phyloP scores from a whole-genome alignment of 2,113 vertebrate genomes.

The Thamnaconus septentrionalis region DNA sequence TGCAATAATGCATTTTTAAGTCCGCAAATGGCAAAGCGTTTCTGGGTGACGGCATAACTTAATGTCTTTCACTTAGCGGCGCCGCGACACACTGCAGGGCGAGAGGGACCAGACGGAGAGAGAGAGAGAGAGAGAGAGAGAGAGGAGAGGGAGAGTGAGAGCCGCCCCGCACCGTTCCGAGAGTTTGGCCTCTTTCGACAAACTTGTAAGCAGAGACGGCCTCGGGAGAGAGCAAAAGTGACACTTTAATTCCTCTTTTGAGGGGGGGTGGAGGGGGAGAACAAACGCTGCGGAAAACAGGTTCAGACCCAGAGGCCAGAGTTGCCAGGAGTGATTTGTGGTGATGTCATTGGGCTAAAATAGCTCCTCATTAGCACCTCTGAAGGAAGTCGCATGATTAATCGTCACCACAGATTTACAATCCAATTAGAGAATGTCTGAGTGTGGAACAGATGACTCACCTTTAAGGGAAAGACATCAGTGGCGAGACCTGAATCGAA shows the following conservation, averaged over 20 bases:
- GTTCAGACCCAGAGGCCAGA: slow-evolving; percentile 22
- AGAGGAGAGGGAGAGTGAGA: neutral
- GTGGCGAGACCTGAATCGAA: slow-evolving; percentile 40
- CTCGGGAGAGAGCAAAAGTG: slow-evolving; percentile 2
- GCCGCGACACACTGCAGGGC: slow-evolving; percentile 8
- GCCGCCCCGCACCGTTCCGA: neutral
- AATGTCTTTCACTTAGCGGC: slow-evolving; percentile 26
- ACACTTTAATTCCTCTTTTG: slow-evolving; percentile 28
- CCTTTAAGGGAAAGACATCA: slow-evolving; percentile 67
- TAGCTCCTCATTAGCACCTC: slow-evolving; percentile 74
- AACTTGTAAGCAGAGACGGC: slow-evolving; percentile 22
- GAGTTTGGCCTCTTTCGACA: slow-evolving; percentile 17
- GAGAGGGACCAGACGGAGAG: neutral
- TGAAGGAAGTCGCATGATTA: slow-evolving; percentile 65
- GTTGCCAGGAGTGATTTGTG: slow-evolving; percentile 60
- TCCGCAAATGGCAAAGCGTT: slow-evolving; percentile 38
- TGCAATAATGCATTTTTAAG: slow-evolving; percentile 23
- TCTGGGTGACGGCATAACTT: slow-evolving; percentile 30
- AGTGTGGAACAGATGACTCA: slow-evolving; percentile 64
- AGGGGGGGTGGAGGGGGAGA: slow-evolving; percentile 15
- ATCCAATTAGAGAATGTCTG: slow-evolving; percentile 72
- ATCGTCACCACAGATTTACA: slow-evolving; percentile 69
- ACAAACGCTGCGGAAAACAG: slow-evolving; percentile 23
- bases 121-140: no score
- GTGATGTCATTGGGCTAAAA: slow-evolving; percentile 69